Base-by-base conservation (phyloP, 2,888 invertebrate genomes). In the Choristoneura rosaceana region DNA sequence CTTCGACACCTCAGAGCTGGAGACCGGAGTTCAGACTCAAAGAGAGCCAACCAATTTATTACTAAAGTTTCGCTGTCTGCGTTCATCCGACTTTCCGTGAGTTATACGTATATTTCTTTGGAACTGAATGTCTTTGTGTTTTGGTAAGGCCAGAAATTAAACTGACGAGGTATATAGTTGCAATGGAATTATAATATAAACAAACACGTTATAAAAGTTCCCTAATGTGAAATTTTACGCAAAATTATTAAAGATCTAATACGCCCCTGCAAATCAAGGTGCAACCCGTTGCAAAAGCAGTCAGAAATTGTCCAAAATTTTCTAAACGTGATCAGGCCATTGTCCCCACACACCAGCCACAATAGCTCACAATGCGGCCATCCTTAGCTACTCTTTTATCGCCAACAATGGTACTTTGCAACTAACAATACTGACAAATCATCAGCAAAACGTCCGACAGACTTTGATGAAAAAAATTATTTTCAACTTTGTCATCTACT, bases 251-350 rank as follows among this genome's bases (percentile, higher is more conserved):
- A 25, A 25, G 25, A 25, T 25, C 25, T 25, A 71, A 74, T 91
- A 74, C 92, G 77, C 3, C 85, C 76, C 93, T 88, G 90, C 15
- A 1, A 69, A 77, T 81, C 91, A 94, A 93, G 93, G 93, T 94
- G 93, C 92, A 93, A 93, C 91, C 92, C 92, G 90, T 93, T 92
- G 93, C 92, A 93, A 93, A 93, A 93, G 92, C 87, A 77, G 82
- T 80, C 86, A 84, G 86, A 91, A 92, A 93, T 92, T 93, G 92
- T 92, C 92, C 93, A 92, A 93, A 92, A 93, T 86, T 90, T 84
- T 89, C 89, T 88, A 89, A 92, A 90, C 90, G 91, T 89, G 91
- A 91, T 91, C 91, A 85, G 79, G 65, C 79, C 86, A 87, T 93
- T 94, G 93, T 94, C 83, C 84, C 74, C 87, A 78, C 90, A 93